A percentile compares a stretch with the other conserved stretches of the same genome.
phyloP scores from a whole-genome alignment of 2,888 invertebrate species.

The Gerris lacustris region DNA sequence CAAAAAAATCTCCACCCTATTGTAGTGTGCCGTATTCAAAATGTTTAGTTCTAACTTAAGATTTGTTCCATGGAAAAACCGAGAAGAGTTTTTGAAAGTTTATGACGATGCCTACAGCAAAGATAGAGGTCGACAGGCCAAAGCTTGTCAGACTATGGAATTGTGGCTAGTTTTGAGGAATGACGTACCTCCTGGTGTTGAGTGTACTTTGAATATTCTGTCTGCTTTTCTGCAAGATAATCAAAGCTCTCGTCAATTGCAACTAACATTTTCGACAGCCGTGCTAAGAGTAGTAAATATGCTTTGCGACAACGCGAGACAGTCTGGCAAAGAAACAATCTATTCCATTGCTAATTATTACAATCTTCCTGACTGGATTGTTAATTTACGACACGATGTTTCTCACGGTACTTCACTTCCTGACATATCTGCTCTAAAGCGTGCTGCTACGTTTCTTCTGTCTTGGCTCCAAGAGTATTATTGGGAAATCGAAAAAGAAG shows the following conservation, averaged over 20 bases:
- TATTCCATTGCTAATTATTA: conserved; percentile 49
- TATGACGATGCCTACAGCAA: conserved; percentile 41
- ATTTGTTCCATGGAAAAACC: conserved; percentile 1
- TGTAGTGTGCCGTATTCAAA: no score
- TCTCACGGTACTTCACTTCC: conserved; percentile 61
- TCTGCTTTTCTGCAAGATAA: conserved; percentile 41
- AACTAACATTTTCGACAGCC: not conserved
- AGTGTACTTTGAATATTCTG: conserved; percentile 47
- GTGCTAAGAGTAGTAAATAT: not conserved
- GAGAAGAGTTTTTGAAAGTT: conserved; percentile 44
- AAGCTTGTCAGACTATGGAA: conserved; percentile 41
- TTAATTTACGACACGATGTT: conserved; percentile 62
- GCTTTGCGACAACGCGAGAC: not conserved
- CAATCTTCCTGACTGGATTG: conserved; percentile 66
- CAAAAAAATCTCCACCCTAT: no score
- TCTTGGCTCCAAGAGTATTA: conserved; percentile 57
- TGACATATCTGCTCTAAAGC: conserved; percentile 47
- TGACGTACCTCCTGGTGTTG: conserved; percentile 47
- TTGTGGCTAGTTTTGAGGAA: conserved; percentile 46
- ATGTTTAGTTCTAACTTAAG: conserved; percentile 8
- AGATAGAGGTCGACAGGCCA: conserved; percentile 34
- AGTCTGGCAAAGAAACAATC: conserved; percentile 37
- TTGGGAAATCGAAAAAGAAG: conserved; percentile 47
- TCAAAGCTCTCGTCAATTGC: conserved; percentile 24
- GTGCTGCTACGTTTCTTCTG: conserved; percentile 50